These are phyloP conservation scores for Phymorhynchus buccinoides DNA, from an alignment of 1,140 invertebrate species.

Conservation along the genomic window DNA sequence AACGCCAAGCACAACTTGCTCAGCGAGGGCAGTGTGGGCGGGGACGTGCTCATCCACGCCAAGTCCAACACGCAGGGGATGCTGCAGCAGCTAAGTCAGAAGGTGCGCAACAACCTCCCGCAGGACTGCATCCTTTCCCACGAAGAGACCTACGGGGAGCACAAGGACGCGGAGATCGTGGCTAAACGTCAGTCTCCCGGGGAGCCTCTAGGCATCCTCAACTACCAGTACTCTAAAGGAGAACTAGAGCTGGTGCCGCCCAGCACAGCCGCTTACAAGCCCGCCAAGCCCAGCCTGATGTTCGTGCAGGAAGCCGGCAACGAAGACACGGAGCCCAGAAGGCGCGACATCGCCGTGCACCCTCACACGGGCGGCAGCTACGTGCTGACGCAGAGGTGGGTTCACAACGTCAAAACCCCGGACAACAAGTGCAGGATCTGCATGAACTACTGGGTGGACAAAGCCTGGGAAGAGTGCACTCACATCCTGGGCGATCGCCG, in stretches of 20 bases:
- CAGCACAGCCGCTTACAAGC: background rate
- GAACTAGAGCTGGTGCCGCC: background rate
- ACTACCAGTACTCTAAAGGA: conserved; percentile 15
- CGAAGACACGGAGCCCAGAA: background rate
- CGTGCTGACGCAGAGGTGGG: conserved; percentile 25
- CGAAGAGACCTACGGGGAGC: conserved; percentile 5
- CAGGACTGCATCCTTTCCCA: background rate
- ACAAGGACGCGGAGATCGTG: background rate
- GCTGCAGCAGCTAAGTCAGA: background rate
- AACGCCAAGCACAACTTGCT: conserved; percentile 21
- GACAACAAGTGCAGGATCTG: background rate
- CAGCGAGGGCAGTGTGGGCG: background rate
- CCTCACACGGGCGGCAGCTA: background rate
- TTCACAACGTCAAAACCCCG: background rate
- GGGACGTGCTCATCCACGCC: conserved; percentile 26
- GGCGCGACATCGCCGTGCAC: background rate
- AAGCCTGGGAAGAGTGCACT: conserved; percentile 15
- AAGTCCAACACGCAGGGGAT: background rate
- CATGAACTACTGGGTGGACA: conserved; percentile 14
- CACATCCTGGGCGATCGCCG: background rate
- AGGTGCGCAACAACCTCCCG: background rate
- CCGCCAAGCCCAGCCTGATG: background rate
- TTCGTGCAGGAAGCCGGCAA: background rate
- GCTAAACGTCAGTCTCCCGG: too few relatives aligned
- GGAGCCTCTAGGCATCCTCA: background rate